These are phyloP conservation scores for Cardiocondyla obscurior DNA, from an alignment of 1,140 invertebrate genomes.

Conservation along the genomic window DNA sequence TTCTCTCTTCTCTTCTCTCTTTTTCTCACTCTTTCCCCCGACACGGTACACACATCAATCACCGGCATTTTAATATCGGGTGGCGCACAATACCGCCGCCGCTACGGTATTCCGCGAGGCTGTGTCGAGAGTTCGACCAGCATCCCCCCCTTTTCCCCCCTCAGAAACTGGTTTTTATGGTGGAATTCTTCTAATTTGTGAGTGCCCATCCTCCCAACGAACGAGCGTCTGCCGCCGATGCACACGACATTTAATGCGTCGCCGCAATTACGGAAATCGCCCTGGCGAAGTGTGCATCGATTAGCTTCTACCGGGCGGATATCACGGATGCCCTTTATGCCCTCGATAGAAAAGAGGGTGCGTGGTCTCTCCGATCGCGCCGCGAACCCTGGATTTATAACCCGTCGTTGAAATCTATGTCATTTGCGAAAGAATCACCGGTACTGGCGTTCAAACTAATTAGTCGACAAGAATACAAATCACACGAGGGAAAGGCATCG, in stretches of 20 bases:
- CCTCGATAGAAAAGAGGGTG: constrained; percentile 23
- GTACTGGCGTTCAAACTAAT: background rate
- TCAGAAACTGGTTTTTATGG: constrained; percentile 76
- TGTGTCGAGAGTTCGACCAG: constrained; percentile 57
- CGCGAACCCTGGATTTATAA: constrained; percentile 12
- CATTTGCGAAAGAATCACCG: background rate
- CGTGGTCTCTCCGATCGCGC: constrained; percentile 9
- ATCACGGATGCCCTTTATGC: constrained; percentile 50
- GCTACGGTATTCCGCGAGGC: constrained; percentile 64
- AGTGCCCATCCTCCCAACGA: constrained; percentile 42
- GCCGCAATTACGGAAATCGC: constrained; percentile 68
- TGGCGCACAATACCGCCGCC: constrained; percentile 81
- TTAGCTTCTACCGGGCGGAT: constrained; percentile 50
- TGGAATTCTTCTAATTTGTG: constrained; percentile 81
- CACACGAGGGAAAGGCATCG: too few relatives aligned
- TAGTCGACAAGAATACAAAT: background rate
- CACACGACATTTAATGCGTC: constrained; percentile 52
- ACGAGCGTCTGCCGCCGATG: constrained; percentile 13
- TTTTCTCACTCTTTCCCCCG: constrained; percentile 59
- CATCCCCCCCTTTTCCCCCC: constrained; percentile 1
- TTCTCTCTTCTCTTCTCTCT: constrained; percentile 50
- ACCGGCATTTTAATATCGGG: constrained; percentile 84
- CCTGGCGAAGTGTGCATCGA: constrained; percentile 65
- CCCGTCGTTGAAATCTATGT: constrained; percentile 6
- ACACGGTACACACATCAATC: constrained; percentile 84